Conservation (phyloP, 2,888 invertebrate species). For the Rhorus exstirpatorius region DNA sequence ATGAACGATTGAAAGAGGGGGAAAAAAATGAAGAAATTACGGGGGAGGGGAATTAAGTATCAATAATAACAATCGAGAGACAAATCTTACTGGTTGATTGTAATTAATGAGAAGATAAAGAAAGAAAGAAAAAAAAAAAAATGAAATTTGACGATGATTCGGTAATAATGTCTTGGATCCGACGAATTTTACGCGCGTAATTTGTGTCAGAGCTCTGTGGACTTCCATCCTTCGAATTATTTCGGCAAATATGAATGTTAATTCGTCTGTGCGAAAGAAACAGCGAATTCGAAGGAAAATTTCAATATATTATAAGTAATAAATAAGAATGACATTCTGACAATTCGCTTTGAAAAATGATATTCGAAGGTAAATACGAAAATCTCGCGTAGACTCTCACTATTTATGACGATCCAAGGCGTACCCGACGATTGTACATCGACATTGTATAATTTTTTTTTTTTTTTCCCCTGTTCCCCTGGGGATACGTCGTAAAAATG, state of each 20-base stretch:
- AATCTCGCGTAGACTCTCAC: constrained; percentile 65
- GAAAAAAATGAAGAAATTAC: too few relatives aligned
- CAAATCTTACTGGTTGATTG: constrained; percentile 46
- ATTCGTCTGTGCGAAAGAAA: constrained; percentile 39
- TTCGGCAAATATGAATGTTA: constrained; percentile 57
- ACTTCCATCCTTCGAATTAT: constrained; percentile 68
- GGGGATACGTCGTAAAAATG: neutral
- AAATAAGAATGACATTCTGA: constrained; percentile 59
- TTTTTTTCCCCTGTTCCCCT: neutral
- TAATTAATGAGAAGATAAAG: too few relatives aligned
- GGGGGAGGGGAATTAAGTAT: too few relatives aligned
- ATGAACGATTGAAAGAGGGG: too few relatives aligned
- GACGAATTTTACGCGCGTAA: constrained; percentile 70
- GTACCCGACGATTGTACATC: constrained; percentile 11
- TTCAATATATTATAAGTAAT: constrained; percentile 58
- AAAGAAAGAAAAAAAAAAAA: constrained; percentile 66
- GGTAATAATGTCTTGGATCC: constrained; percentile 82
- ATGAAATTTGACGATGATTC: constrained; percentile 64
- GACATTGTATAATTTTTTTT: constrained; percentile 38
- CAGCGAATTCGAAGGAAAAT: constrained; percentile 38
- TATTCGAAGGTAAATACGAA: constrained; percentile 55
- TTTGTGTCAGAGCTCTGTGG: constrained; percentile 8
- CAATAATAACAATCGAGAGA: constrained; percentile 16
- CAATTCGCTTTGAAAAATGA: constrained; percentile 53
- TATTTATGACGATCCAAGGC: constrained; percentile 67